A percentile compares a stretch with the other conserved stretches of the same genome.
Evolutionary conservation across 2,113 vertebrate species (phyloP).

Genomic region (Neoarius graeffei): DNA sequence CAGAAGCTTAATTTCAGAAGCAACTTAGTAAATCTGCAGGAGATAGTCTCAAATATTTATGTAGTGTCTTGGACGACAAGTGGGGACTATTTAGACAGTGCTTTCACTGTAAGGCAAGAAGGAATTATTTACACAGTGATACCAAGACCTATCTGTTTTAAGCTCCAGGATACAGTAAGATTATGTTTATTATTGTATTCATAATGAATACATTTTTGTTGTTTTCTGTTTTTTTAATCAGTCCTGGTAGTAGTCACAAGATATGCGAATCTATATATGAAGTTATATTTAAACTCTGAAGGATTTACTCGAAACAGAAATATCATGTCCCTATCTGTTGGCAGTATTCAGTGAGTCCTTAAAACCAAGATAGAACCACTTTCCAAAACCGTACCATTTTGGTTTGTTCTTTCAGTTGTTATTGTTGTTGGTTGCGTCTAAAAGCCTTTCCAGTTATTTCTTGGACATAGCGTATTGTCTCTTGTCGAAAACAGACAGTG

Average conservation of each 20-base stretch:
- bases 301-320: not conserved
- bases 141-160: not conserved
- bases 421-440: conserved; percentile 33
- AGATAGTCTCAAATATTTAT: conserved; percentile 40
- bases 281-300: not conserved
- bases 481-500: conserved; percentile 40
- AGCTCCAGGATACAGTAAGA: not conserved
- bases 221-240: too few species aligned
- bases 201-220: conserved; percentile 24
- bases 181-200: conserved; percentile 30
- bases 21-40: conserved; percentile 46
- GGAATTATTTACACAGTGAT: conserved; percentile 6
- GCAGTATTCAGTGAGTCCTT: not conserved
- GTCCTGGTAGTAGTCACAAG: not conserved
- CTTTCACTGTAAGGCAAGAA: conserved; percentile 23
- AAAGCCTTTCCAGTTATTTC: conserved; percentile 38
- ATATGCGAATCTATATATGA: not conserved
- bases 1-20: conserved; percentile 48
- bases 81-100: conserved; percentile 29
- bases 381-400: conserved; percentile 20
- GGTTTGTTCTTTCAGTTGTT: conserved; percentile 33
- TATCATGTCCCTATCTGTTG: not conserved
- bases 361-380: not conserved
- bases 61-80: conserved; percentile 35
- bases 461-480: conserved; percentile 31